Evolutionary conservation across 2,888 invertebrate species (phyloP).

Genomic region (Rhorus exstirpatorius): DNA sequence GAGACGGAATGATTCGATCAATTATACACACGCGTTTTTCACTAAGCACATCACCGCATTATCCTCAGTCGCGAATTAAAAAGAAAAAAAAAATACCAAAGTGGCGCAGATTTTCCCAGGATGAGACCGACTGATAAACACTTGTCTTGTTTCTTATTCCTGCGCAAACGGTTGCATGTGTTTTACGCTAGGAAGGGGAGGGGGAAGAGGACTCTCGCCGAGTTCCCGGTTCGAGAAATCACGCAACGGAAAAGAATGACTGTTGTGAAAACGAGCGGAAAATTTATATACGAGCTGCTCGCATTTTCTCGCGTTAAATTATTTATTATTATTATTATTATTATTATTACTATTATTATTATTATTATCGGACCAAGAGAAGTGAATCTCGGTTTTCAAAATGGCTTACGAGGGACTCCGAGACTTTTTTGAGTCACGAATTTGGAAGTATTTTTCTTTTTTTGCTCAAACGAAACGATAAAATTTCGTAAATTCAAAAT

Average conservation of each 20-base stretch:
- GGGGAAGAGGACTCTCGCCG: neutral
- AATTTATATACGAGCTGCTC: conserved; percentile 31
- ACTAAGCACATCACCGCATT: conserved; percentile 71
- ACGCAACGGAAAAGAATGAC: conserved; percentile 14
- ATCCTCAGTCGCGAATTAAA: conserved; percentile 67
- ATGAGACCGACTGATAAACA: conserved; percentile 60
- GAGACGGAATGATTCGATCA: conserved; percentile 79
- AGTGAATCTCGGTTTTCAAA: neutral
- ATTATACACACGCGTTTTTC: conserved; percentile 78
- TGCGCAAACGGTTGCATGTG: no score
- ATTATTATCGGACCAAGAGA: no score
- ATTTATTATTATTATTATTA: conserved; percentile 4
- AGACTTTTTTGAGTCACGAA: no score
- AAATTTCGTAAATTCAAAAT: no score
- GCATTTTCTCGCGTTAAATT: conserved; percentile 29
- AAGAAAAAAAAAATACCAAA: neutral
- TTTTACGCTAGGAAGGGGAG: no score
- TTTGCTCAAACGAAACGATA: no score
- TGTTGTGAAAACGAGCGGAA: conserved; percentile 33
- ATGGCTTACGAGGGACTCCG: no score
- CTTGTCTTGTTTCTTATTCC: no score
- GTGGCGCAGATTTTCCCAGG: conserved; percentile 60
- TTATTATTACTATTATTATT: no score
- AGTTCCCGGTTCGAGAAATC: conserved; percentile 20
- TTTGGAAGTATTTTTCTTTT: no score